These are phyloP conservation scores for Galbula dea DNA, from an alignment of 2,113 vertebrate species.

Conservation along the genomic window DNA sequence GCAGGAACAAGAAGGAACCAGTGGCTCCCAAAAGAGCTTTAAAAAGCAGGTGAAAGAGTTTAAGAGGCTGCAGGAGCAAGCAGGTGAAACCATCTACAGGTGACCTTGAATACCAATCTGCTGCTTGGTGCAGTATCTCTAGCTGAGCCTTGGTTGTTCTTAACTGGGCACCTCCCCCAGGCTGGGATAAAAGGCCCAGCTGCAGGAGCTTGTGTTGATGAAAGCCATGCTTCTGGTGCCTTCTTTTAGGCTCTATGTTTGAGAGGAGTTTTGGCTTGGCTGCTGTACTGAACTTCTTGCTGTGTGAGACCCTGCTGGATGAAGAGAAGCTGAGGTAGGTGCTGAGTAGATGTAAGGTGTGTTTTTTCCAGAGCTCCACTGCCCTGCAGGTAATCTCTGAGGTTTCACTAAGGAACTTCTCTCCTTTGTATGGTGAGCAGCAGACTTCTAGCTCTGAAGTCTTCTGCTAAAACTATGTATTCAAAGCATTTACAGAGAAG, in stretches of 20 bases:
- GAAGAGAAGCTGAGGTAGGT: neutral
- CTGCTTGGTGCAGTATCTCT: neutral
- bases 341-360: neutral
- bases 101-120: neutral
- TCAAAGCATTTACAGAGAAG: neutral
- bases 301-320: neutral
- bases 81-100: neutral
- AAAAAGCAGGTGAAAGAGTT: neutral
- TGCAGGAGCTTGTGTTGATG: neutral
- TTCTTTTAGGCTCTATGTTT: neutral
- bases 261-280: neutral
- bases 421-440: neutral
- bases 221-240: neutral
- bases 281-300: neutral
- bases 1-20: neutral
- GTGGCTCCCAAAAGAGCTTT: fast-evolving
- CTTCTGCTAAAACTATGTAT: neutral
- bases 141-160: neutral
- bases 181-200: neutral
- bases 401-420: neutral
- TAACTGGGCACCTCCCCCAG: neutral
- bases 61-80: neutral
- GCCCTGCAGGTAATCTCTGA: neutral
- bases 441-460: neutral
- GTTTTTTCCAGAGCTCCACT: neutral